Evolutionary conservation across 2,797 vertebrate species (phyloP), one percentile per base, ranked within the genome.

Genomic region (Delichon dasypus): DNA sequence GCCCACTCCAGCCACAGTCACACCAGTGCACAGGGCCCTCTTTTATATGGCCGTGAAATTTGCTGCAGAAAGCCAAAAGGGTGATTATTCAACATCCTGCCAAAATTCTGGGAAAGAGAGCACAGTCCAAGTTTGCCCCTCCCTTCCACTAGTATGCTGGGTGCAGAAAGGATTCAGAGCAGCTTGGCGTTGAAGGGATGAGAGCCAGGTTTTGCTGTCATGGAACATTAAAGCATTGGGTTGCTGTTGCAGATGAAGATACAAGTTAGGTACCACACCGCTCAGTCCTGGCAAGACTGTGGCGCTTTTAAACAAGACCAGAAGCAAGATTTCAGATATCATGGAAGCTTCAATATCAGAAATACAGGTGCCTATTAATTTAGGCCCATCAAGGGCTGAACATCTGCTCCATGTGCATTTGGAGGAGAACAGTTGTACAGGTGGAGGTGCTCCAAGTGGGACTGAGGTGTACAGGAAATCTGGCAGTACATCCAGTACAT

Each of bases 1-100:
- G 32, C 44, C 66, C 72, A 25, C 0, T 0, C 12, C 51, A 44
- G 51, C 2, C 16, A 26, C 30, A 23, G 21, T 10, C 9, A 0
- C 38, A 13, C 12, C 27, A 14, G 26, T 3, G 42, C 25, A 42
- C 11, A 21, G 38, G 32, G 16, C 2, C 18, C 23, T 72, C 58
- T n/a, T 58, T 22, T 20, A 15, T 4, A 36, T 5, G 17, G 36
- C n/a, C 50, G 66, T 20, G 51, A 66, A 90, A 57, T 60, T 2
- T 27, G 25, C 34, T 55, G 61, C 8, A 53, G 51, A 51, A 51
- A 73, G 23, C 30, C 66, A 86, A 67, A 53, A 34, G 4, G 16
- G 6, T 6, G 11, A 26, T 81, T 82, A n/a, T 26, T 78, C 48
- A 67, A 44, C 51, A 55, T 34, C n/a, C 67, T 88, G 48, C 30